phyloP scores from a whole-genome alignment of 2,888 invertebrate genomes.

The Conistra vaccinii region DNA sequence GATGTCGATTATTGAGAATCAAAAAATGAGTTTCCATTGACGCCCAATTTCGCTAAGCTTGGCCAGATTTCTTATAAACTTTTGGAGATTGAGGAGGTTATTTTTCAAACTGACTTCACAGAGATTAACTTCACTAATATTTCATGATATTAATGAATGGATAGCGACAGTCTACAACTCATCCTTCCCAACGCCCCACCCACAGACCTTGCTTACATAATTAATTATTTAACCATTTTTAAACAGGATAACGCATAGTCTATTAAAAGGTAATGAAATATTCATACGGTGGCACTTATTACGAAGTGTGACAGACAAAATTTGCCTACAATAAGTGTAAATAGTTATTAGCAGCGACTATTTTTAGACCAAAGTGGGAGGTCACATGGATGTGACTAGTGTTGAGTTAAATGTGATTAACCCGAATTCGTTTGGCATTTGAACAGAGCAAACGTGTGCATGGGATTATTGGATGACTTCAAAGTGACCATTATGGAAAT shows the following conservation, averaged over 20 bases:
- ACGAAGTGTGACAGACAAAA: conserved; percentile 65
- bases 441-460: conserved; percentile 41
- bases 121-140: conserved; percentile 14
- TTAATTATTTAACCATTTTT: conserved; percentile 71
- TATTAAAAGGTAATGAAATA: conserved; percentile 69
- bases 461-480: conserved; percentile 11
- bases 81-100: conserved; percentile 9
- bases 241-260: conserved; percentile 71
- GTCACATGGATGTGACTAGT: conserved; percentile 57
- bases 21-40: conserved; percentile 58
- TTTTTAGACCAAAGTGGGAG: conserved; percentile 75
- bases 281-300: conserved; percentile 65
- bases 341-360: conserved; percentile 70
- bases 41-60: conserved; percentile 49
- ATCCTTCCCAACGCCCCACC: conserved; percentile 52
- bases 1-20: conserved; percentile 62
- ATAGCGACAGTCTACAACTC: conserved; percentile 52
- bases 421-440: conserved; percentile 70
- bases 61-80: conserved; percentile 37
- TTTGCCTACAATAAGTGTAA: conserved; percentile 70
- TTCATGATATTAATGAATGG: conserved; percentile 54
- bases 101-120: conserved; percentile 9
- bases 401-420: conserved; percentile 75
- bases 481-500: conserved; percentile 34
- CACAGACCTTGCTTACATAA: conserved; percentile 70